Evolutionary conservation across 2,888 invertebrate species (phyloP).

Genomic region (Lithosia quadra): DNA sequence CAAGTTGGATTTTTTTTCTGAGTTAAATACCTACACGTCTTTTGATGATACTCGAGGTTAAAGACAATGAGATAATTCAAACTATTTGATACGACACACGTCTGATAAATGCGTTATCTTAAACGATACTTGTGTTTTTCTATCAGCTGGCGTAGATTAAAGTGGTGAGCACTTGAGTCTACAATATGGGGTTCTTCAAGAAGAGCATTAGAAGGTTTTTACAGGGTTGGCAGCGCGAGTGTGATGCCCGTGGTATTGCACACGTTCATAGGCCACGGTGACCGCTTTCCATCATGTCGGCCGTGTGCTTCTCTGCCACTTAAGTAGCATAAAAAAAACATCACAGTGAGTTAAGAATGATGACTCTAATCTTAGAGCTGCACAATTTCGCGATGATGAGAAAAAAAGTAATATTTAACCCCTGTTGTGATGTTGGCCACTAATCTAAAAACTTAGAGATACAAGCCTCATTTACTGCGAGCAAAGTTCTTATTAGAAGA

Average conservation of each 20-base stretch:
- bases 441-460: slow-evolving; percentile 55
- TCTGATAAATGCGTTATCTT: background rate
- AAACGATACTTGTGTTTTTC: background rate
- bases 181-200: no score
- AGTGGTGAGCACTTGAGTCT: background rate
- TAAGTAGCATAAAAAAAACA: no score
- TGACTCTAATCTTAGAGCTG: background rate
- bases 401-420: background rate
- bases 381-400: background rate
- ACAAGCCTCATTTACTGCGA: slow-evolving; percentile 56
- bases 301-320: no score
- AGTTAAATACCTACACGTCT: no score
- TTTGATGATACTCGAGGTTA: no score
- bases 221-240: no score
- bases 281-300: no score
- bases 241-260: no score
- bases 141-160: background rate
- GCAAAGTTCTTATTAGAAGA: slow-evolving; percentile 41
- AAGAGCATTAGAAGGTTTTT: no score
- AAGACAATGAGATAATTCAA: background rate
- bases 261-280: no score
- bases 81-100: background rate
- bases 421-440: slow-evolving; percentile 26
- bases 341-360: no score
- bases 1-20: no score